phyloP scores from a whole-genome alignment of 2,797 vertebrate species.

The Lycodopsis pacificus region DNA sequence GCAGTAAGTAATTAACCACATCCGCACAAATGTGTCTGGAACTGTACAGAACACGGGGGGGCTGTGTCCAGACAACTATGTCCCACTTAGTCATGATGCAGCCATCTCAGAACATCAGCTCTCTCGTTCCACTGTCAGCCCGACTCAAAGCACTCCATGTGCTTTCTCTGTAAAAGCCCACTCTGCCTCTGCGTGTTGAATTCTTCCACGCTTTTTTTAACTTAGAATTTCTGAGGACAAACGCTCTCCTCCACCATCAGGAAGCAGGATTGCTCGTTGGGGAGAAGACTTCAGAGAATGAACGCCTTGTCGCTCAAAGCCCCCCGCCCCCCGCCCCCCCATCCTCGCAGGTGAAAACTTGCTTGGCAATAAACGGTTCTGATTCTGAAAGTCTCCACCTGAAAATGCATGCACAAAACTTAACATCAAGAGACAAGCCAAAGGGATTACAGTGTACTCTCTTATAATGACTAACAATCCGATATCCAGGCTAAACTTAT shows the following conservation, averaged over 20 bases:
- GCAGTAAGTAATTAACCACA: conserved; percentile 81
- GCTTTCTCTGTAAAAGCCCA: background rate
- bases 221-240: conserved; percentile 29
- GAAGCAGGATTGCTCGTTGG: background rate
- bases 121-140: conserved; percentile 19
- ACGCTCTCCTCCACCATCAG: background rate
- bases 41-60: conserved; percentile 49
- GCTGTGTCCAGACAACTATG: conserved; percentile 28
- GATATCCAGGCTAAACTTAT: conserved; percentile 64
- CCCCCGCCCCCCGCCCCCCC: background rate
- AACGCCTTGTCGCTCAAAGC: conserved; percentile 45
- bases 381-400: conserved; percentile 48
- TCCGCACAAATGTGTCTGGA: conserved; percentile 73
- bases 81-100: conserved; percentile 25
- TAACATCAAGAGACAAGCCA: conserved; percentile 64
- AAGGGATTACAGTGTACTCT: conserved; percentile 65
- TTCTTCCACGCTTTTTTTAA: conserved; percentile 9
- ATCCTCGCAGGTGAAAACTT: too few relatives aligned
- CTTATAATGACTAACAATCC: conserved; percentile 63
- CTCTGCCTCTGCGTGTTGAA: background rate
- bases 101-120: conserved; percentile 25
- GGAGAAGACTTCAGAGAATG: conserved; percentile 42
- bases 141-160: background rate
- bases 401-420: conserved; percentile 58
- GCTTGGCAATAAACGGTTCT: too few relatives aligned